Evolutionary conservation across 2,888 invertebrate genomes (phyloP), one percentile per base, ranked within the genome.

Genomic region (Lymantria dispar): DNA sequence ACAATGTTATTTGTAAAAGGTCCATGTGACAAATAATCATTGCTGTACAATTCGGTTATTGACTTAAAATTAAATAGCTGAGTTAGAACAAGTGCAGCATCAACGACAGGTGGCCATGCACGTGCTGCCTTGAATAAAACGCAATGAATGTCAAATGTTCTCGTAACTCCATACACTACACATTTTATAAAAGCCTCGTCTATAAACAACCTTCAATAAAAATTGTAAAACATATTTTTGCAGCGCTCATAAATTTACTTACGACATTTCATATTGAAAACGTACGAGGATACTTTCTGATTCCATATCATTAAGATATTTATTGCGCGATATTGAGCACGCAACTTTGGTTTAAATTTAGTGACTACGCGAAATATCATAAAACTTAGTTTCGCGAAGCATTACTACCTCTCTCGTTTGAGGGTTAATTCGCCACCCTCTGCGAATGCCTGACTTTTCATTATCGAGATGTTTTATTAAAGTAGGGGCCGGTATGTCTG

Each of bases 391-490:
- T 84, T 89, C 58, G 78, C 65, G 43, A 63, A 73, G 62, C 67
- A 64, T 58, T 31, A 46, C 52, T 52, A 47, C 54, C 55, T 55
- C 56, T 60, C 22, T 56, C 59, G 60, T 65, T 64, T 61, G 85
- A 83, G 87, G 88, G 87, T 83, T 80, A 80, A 83, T 84, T 80
- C 83, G 77, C 84, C 84, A 87, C 90, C 91, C 91, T 86, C 87
- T 75, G 75, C 83, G 87, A 90, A 87, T 84, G 87, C 75, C 91
- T 90, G 91, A 91, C 91, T 91, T 91, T 91, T 91, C 91, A 91
- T 91, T 91, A 90, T 91, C 91, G 90, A 90, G 91, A 91, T 91
- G 91, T 91, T 91, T 90, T 91, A 91, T 91, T 89, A 89, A 90
- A 85, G 85, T 64, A 85, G 89, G 88, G 86, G 77, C 72, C 64